phyloP scores from a whole-genome alignment of 2,888 invertebrate genomes.

The Andricus quercusramuli region DNA sequence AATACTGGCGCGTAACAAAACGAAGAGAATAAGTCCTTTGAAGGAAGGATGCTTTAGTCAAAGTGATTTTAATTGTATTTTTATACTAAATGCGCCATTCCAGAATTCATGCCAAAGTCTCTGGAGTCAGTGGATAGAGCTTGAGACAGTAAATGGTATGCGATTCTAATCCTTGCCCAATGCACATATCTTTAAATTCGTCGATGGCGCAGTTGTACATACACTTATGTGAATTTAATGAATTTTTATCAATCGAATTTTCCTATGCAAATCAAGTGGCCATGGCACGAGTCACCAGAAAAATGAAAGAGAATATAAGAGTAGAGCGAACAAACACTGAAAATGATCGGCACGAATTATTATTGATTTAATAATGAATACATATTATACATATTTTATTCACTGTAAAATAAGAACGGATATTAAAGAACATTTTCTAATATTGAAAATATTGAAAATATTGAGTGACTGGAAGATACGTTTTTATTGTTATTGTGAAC shows the following conservation, averaged over 20 bases:
- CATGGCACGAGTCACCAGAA: slow-evolving; percentile 26
- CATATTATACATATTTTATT: slow-evolving; percentile 13
- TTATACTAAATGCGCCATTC: slow-evolving; percentile 54
- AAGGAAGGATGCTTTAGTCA: slow-evolving; percentile 53
- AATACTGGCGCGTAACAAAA: slow-evolving; percentile 38
- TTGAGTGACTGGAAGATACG: background rate
- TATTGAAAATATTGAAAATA: slow-evolving; percentile 18
- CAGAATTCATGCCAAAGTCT: slow-evolving; percentile 43
- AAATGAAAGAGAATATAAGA: slow-evolving; percentile 8
- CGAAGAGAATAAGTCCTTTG: slow-evolving; percentile 48
- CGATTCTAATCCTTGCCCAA: background rate
- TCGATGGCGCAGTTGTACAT: slow-evolving; percentile 38
- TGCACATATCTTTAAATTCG: slow-evolving; percentile 19
- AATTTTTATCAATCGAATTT: slow-evolving; percentile 30
- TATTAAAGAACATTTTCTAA: slow-evolving; percentile 30
- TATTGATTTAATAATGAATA: slow-evolving; percentile 13
- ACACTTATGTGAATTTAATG: slow-evolving; percentile 27
- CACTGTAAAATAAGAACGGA: slow-evolving; percentile 14
- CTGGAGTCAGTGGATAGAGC: slow-evolving; percentile 30
- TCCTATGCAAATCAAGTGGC: slow-evolving; percentile 23
- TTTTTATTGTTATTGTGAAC: background rate
- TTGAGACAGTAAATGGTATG: background rate
- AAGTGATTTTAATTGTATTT: slow-evolving; percentile 52
- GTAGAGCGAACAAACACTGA: slow-evolving; percentile 14
- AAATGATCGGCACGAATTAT: slow-evolving; percentile 10